phyloP scores from a whole-genome alignment of 1,140 invertebrate species.

The Ridgeia piscesae region DNA sequence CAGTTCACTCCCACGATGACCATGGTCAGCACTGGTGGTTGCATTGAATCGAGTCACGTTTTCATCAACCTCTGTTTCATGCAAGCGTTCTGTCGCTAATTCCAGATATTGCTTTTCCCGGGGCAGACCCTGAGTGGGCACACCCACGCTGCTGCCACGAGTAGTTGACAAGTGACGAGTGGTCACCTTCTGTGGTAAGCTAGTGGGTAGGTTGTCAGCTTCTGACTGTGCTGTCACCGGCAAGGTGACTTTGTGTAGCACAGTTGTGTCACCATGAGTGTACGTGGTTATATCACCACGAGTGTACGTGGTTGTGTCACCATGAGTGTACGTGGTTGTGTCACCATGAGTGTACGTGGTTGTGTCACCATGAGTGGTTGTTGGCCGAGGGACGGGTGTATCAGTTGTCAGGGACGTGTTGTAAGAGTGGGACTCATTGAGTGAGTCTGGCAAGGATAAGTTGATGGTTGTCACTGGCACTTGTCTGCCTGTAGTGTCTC shows the following conservation, averaged over 20 bases:
- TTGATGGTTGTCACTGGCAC: background rate
- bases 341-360: too few species aligned
- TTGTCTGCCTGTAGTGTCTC: background rate
- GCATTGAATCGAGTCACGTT: background rate
- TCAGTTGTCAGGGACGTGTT: background rate
- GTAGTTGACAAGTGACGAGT: background rate
- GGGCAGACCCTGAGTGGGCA: background rate
- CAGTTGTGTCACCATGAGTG: too few species aligned
- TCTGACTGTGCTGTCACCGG: background rate
- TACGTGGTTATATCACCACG: too few species aligned
- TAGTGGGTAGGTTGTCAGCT: background rate
- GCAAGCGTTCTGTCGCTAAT: background rate
- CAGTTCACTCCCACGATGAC: background rate
- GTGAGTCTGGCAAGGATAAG: background rate
- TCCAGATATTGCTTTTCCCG: background rate
- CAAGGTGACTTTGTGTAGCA: background rate
- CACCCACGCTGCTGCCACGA: background rate
- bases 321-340: too few species aligned
- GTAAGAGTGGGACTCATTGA: background rate
- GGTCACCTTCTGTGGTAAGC: background rate
- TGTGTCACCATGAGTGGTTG: too few species aligned
- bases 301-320: too few species aligned
- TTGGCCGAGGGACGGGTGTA: background rate
- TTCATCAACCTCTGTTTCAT: background rate
- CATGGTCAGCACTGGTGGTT: background rate